Percentiles rank a stretch among this genome's conserved stretches.
phyloP scores from a whole-genome alignment of 2,797 vertebrate species.

The Holocentrus rufus region DNA sequence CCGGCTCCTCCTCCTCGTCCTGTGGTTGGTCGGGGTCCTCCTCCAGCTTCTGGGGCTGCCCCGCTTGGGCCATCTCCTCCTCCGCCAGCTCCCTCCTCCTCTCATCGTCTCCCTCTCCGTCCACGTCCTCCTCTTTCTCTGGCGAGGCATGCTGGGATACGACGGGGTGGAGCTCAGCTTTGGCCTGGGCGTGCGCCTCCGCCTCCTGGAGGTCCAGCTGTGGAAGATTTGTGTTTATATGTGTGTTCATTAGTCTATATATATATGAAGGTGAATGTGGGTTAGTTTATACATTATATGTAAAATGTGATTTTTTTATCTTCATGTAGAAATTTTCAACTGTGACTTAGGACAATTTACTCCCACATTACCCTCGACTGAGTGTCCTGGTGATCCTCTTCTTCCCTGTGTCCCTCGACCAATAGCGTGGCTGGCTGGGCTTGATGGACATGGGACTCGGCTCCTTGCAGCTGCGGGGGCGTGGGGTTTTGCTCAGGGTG shows the following conservation, averaged over 20 bases:
- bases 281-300: neutral
- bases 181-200: conserved; percentile 20
- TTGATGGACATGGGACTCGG: conserved; percentile 50
- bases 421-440: neutral
- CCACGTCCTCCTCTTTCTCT: conserved; percentile 72
- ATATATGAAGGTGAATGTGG: neutral
- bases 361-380: conserved; percentile 60
- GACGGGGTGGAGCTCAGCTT: conserved; percentile 37
- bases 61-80: conserved; percentile 94
- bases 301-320: too few relatives aligned
- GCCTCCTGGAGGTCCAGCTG: conserved; percentile 57
- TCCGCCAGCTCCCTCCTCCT: conserved; percentile 89
- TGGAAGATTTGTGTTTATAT: neutral
- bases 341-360: too few relatives aligned
- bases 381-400: conserved; percentile 29
- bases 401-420: conserved; percentile 27
- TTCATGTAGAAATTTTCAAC: too few relatives aligned
- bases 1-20: conserved; percentile 77
- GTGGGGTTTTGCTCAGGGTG: conserved; percentile 40
- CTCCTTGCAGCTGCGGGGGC: conserved; percentile 34
- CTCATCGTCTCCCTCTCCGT: conserved; percentile 77
- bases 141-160: conserved; percentile 32
- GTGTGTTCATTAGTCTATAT: neutral
- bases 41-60: conserved; percentile 88
- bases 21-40: conserved; percentile 87